Conservation (phyloP, 2,113 vertebrate species). For the Tinamus guttatus region DNA sequence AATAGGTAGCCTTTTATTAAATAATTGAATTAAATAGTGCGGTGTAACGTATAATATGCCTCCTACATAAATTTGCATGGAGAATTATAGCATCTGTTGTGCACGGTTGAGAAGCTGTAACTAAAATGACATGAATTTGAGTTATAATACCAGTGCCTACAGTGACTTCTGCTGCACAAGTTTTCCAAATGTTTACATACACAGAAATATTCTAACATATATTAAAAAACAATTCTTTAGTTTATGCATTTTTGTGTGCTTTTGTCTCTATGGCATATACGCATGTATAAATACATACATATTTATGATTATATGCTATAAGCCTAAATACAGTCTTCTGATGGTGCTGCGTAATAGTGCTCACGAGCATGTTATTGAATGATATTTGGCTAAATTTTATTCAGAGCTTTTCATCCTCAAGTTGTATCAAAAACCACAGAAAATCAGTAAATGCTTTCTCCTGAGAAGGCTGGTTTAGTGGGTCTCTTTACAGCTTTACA, state of each 20-base stretch:
- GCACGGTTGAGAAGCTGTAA: neutral
- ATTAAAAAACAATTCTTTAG: conserved; percentile 48
- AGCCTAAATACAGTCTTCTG: conserved; percentile 39
- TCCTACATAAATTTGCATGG: conserved; percentile 1
- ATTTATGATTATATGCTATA: conserved; percentile 23
- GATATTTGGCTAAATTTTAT: neutral
- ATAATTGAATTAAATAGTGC: neutral
- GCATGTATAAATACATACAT: conserved; percentile 30
- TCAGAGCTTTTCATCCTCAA: neutral
- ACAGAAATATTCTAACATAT: conserved; percentile 58
- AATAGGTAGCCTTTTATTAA: conserved; percentile 36
- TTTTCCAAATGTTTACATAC: conserved; percentile 77
- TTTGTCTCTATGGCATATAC: conserved; percentile 43
- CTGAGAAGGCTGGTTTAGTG: neutral
- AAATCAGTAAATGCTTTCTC: neutral
- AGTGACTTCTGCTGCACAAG: conserved; percentile 62
- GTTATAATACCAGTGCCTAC: conserved; percentile 62
- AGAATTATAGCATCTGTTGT: conserved; percentile 13
- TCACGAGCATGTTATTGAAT: conserved; percentile 3
- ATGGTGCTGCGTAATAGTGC: conserved; percentile 23
- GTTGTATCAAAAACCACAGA: neutral
- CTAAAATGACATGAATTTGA: neutral
- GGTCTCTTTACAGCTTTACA: neutral
- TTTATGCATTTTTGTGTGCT: conserved; percentile 62
- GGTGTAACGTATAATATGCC: neutral